These are phyloP conservation scores for Balanococcus diminutus DNA, from an alignment of 2,888 invertebrate species.

Conservation along the genomic window DNA sequence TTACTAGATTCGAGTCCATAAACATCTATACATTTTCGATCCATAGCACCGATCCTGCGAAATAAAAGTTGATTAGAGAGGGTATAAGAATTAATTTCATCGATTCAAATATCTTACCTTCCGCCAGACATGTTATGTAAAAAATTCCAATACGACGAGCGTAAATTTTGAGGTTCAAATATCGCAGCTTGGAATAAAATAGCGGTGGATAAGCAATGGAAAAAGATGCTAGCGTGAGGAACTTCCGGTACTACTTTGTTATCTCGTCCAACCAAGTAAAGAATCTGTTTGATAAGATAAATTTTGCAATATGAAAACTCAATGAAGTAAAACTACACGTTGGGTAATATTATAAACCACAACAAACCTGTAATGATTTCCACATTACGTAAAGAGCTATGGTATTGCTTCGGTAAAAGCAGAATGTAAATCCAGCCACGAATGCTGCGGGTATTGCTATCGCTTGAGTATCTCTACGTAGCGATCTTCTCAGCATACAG, in stretches of 20 bases:
- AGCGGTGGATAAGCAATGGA: conserved; percentile 79
- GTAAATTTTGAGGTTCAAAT: conserved; percentile 77
- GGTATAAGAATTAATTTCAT: conserved; percentile 41
- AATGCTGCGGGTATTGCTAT: conserved; percentile 75
- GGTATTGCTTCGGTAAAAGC: conserved; percentile 76
- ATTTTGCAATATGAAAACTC: neutral
- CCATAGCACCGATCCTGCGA: conserved; percentile 68
- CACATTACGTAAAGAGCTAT: conserved; percentile 82
- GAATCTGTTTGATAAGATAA: conserved; percentile 64
- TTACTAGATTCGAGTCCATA: conserved; percentile 68
- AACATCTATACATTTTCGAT: conserved; percentile 66
- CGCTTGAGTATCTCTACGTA: conserved; percentile 68
- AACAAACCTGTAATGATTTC: conserved; percentile 77
- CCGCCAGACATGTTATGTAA: conserved; percentile 75
- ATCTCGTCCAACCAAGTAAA: conserved; percentile 75
- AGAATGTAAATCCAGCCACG: conserved; percentile 73
- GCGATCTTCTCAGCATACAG: conserved; percentile 70
- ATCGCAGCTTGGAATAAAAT: conserved; percentile 78
- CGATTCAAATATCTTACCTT: conserved; percentile 57
- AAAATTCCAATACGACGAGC: conserved; percentile 85
- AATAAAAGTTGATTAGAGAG: conserved; percentile 55
- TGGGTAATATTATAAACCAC: neutral
- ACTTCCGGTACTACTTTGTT: conserved; percentile 71
- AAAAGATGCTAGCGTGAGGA: conserved; percentile 72
- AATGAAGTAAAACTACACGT: neutral